Evolutionary conservation across 2,888 invertebrate genomes (phyloP), one percentile per base, ranked within the genome.

Genomic region (Scaptomyza flava): DNA sequence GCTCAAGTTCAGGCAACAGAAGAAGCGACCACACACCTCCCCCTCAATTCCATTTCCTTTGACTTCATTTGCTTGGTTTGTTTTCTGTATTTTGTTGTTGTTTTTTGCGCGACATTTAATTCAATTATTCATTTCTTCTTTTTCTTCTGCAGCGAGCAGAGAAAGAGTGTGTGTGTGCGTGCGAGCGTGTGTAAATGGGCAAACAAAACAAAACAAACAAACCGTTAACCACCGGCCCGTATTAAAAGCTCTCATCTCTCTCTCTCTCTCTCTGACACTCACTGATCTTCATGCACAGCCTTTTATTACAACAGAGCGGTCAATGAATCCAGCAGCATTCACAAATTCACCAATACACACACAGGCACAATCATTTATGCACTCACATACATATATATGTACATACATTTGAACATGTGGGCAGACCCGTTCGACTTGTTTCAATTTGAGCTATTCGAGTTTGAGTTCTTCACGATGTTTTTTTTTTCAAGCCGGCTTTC

Each of bases 61-160:
- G 67, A 71, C 73, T 80, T 80, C 66, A 72, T 79, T 74, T 82
- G 67, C 50, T 63, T 81, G 53, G 64, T 56, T 68, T 63, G 51
- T 58, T 66, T 46, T 52, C 4, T 56, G 65, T 34, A 11, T 36
- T 60, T 58, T 61, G 47, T 47, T 47, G 31, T 31, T 17, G 5
- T 58, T 60, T 42, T 66, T 66, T 72, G 66, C 64, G 64, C 70
- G 72, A 72, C 81, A 86, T 84, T 87, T 84, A 82, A 82, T 82
- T 87, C 53, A 82, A 82, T 82, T 84, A 82, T 70, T 64, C 48
- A 58, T 59, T 58, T 53, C 62, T 57, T 42, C 60, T 59, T 9
- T 20, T 59, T 47, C 47, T 52, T 45, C 50, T 57, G 14, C 68
- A 60, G 42, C 46, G 36, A 30, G 59, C 27, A 43, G 20, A 41